Conservation (phyloP, 1,140 invertebrate genomes). For the Campoletis sonorensis region DNA sequence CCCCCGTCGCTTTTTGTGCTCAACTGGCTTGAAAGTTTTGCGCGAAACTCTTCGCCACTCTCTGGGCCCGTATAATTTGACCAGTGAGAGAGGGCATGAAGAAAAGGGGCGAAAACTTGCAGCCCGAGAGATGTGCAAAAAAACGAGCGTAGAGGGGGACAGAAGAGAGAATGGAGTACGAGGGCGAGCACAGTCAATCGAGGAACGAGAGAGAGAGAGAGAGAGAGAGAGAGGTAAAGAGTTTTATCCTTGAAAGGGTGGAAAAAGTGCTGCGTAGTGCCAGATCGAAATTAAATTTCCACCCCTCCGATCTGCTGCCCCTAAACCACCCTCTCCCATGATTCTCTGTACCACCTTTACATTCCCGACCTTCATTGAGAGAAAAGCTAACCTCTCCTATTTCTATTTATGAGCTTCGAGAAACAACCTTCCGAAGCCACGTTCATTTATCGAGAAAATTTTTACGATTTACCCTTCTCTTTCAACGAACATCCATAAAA, state of each 20-base stretch:
- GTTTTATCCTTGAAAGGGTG: conserved; percentile 33
- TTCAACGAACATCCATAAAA: neutral
- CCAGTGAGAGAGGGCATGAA: neutral
- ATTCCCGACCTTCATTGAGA: neutral
- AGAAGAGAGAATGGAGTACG: neutral
- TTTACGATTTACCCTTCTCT: conserved; percentile 17
- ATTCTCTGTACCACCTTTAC: neutral
- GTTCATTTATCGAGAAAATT: conserved; percentile 44
- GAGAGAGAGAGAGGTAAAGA: neutral
- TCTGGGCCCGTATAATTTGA: conserved; percentile 32
- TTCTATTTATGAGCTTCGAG: conserved; percentile 46
- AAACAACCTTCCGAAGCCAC: conserved; percentile 36
- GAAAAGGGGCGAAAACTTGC: neutral
- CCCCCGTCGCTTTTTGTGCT: conserved; percentile 19
- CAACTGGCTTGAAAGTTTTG: conserved; percentile 27
- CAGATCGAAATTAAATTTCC: conserved; percentile 45
- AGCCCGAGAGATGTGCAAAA: conserved; percentile 7
- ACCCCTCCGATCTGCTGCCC: neutral
- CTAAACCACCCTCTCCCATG: conserved; percentile 10
- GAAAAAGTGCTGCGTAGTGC: conserved; percentile 40
- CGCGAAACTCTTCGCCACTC: conserved; percentile 29
- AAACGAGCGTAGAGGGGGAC: neutral
- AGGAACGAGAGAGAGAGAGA: neutral
- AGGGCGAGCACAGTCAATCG: conserved; percentile 32
- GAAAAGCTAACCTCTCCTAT: conserved; percentile 20